A percentile compares a stretch with the other conserved stretches of the same genome.
phyloP scores from a whole-genome alignment of 2,888 invertebrate species.

The Abrostola tripartita region DNA sequence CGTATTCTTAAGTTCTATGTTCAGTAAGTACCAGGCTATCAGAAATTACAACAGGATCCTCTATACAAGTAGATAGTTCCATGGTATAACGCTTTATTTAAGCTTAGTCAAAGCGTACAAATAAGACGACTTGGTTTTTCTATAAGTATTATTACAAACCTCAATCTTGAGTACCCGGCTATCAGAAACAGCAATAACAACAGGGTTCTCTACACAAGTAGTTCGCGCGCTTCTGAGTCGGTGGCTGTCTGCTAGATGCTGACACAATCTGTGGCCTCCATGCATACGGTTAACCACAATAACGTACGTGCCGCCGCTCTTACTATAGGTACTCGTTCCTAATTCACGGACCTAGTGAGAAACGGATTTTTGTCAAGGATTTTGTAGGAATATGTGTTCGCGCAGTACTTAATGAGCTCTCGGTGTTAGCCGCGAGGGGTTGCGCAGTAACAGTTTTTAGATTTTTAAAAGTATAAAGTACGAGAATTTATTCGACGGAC shows the following conservation, averaged over 20 bases:
- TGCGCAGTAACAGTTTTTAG: too few relatives aligned
- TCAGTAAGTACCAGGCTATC: too few relatives aligned
- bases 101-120: too few relatives aligned
- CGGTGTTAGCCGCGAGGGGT: too few relatives aligned
- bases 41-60: conserved; percentile 1
- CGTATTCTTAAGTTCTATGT: too few relatives aligned
- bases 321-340: conserved; percentile 48
- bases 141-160: background rate
- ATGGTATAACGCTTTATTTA: too few relatives aligned
- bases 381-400: background rate
- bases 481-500: too few relatives aligned
- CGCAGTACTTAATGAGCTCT: too few relatives aligned
- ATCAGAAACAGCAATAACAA: conserved; percentile 1
- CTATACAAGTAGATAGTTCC: conserved; percentile 9
- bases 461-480: too few relatives aligned
- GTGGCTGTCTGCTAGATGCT: conserved; percentile 60
- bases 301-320: conserved; percentile 38
- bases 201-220: conserved; percentile 14
- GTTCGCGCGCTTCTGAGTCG: conserved; percentile 38
- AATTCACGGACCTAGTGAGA: conserved; percentile 10
- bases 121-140: too few relatives aligned
- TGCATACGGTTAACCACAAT: conserved; percentile 68
- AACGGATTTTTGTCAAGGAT: background rate
- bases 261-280: conserved; percentile 62
- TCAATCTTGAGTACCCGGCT: background rate